Evolutionary conservation across 2,113 vertebrate genomes (phyloP), one percentile per base, ranked within the genome.

Genomic region (Pluvianellus socialis): DNA sequence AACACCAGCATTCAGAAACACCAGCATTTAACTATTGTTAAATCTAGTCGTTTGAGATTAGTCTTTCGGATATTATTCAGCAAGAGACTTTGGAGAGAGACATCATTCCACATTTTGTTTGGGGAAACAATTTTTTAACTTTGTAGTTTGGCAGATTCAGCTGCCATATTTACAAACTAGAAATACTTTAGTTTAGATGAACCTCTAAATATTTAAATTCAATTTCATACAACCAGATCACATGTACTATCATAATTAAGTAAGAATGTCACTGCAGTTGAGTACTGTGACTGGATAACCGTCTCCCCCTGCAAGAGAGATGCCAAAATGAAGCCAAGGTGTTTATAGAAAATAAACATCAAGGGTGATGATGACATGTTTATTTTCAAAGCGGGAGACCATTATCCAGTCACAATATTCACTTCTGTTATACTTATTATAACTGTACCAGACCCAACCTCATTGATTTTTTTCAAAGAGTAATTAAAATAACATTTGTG

Each of bases 151-250:
- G 95, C 93, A 96, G 92, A 89, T 95, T 91, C 84, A 88, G 72
- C 82, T 95, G 88, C 96, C 95, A 55, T 94, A 96, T 93, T 97
- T 97, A 93, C 96, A 58, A 97, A 97, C 84, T 81, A 74, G 92
- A 95, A 96, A 97, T 95, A 96, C 93, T 95, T 97, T 56, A 74
- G 91, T 66, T 80, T 87, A 93, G 95, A 94, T 96, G 90, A 97
- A 96, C 94, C 70, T 97, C 92, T 98, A 98, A 98, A 98, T 97
- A 98, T 97, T 98, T 98, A 98, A 98, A 98, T 95, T 94, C 96
- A 92, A 94, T 97, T 97, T 97, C 97, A 98, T 97, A 98, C 89
- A 96, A 98, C 82, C 88, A 90, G 94, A 97, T 97, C 96, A 96
- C 95, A 97, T 97, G 94, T 96, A 94, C 94, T 97, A 95, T 95